phyloP scores from a whole-genome alignment of 2,797 vertebrate species.

The Aldrovandia affinis region DNA sequence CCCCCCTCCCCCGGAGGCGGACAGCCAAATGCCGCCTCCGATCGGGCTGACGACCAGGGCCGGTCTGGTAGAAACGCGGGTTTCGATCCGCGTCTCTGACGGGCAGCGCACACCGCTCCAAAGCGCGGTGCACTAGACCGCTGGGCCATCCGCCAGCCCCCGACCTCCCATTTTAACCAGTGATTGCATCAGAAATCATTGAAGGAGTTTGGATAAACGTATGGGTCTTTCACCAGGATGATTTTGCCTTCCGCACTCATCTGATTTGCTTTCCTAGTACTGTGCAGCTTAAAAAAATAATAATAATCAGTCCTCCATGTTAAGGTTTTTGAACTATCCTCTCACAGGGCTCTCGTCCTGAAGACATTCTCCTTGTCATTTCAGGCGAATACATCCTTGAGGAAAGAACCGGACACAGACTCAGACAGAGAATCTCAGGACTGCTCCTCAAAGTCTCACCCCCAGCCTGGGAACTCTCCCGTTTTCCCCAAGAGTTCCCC shows the following conservation, averaged over 20 bases:
- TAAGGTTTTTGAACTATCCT: neutral
- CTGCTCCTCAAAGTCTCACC: conserved; percentile 28
- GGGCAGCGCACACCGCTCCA: no score
- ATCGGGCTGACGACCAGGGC: no score
- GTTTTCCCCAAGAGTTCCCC: conserved; percentile 41
- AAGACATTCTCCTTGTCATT: neutral
- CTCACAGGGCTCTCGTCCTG: neutral
- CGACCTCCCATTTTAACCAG: no score
- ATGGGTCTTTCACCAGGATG: neutral
- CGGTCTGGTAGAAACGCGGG: no score
- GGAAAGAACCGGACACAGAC: conserved; percentile 45
- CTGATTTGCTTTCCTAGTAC: neutral
- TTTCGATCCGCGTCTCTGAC: no score
- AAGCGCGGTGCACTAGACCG: no score
- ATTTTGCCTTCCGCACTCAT: neutral
- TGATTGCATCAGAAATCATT: neutral
- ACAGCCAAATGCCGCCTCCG: no score
- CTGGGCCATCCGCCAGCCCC: no score
- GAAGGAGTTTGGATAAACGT: neutral
- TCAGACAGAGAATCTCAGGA: conserved; percentile 47
- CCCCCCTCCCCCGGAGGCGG: no score
- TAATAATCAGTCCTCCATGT: neutral
- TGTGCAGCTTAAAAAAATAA: neutral
- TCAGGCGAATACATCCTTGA: neutral
- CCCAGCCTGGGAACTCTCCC: conserved; percentile 37